phyloP scores from a whole-genome alignment of 1,140 invertebrate genomes.

The Hylyphantes graminicola region DNA sequence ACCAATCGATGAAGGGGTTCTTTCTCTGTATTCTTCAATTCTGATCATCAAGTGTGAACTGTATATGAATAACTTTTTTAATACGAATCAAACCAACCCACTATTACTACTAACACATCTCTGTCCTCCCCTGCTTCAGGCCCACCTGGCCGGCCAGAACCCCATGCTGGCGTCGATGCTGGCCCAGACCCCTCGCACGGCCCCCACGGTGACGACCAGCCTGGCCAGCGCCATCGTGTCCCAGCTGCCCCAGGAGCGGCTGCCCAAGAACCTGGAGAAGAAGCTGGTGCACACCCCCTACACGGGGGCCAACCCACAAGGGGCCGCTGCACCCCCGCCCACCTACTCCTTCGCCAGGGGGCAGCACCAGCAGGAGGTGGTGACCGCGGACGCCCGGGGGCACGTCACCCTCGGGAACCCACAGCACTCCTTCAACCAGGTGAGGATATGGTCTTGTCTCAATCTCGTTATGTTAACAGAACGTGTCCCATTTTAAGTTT shows the following conservation, averaged over 20 bases:
- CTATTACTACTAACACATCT: no score
- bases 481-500: no score
- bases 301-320: conserved; percentile 31
- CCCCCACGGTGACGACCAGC: conserved; percentile 62
- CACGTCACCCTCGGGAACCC: conserved; percentile 40
- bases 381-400: conserved; percentile 52
- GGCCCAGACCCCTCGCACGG: conserved; percentile 62
- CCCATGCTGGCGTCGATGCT: conserved; percentile 65
- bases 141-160: conserved; percentile 63
- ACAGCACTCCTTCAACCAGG: conserved; percentile 2
- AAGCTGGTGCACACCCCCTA: conserved; percentile 63
- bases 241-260: conserved; percentile 64
- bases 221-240: conserved; percentile 63
- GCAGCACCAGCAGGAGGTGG: conserved; percentile 50
- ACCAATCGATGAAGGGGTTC: no score
- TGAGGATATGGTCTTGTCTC: no score
- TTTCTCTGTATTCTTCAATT: background rate
- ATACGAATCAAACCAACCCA: no score
- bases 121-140: conserved; percentile 8
- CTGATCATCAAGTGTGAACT: background rate
- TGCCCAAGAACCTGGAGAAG: conserved; percentile 64
- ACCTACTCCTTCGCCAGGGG: background rate
- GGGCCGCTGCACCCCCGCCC: conserved; percentile 7
- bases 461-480: no score
- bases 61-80: no score